Base-by-base conservation (phyloP, 2,888 invertebrate genomes). In the Hyposoter didymator region DNA sequence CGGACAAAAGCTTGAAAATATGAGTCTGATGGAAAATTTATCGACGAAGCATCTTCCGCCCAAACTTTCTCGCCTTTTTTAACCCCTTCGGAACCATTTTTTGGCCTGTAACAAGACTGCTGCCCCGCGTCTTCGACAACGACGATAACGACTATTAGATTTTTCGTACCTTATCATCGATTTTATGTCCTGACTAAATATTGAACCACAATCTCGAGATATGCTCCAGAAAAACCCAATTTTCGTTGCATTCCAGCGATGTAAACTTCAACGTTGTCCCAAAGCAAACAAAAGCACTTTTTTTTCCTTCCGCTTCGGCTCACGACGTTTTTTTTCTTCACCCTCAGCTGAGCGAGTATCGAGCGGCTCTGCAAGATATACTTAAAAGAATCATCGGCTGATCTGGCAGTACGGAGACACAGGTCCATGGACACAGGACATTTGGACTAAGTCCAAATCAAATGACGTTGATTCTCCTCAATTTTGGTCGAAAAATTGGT, bases 291-390 rank as follows among this genome's bases (percentile, higher is more conserved):
- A 32, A 32, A 32, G 32, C 32, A 32, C 19, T n/a, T 2, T 66
- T n/a, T 10, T 35, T 66, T 66, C 35, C 8, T 39, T 12, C n/a
- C 12, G 19, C 39, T 19, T 62, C 17, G 35, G 32, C 22, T 82
- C 4, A 45, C 12, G 1, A 22, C 19, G 10, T 22, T 0, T 55
- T 55, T 22, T 55, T 10, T 47, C 80, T 67, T 28, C 28, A 69
- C 78, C 32, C 17, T 59, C 91, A 97, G 95, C 93, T 97, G 84
- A 95, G 95, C 62, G 97, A 98, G 91, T 99, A 99, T 94, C 96
- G 95, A 92, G 96, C 96, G 82, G 98, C 98, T 66, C 98, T 99
- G 94, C 97, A 97, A 87, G 95, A 32, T 32, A 96, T 88, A 99
- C 99, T 35, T 97, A 97, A 94, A 96, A 96, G 91, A 96, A 96